Conservation (phyloP, 2,888 invertebrate genomes). For the Hyposoter dolosus region DNA sequence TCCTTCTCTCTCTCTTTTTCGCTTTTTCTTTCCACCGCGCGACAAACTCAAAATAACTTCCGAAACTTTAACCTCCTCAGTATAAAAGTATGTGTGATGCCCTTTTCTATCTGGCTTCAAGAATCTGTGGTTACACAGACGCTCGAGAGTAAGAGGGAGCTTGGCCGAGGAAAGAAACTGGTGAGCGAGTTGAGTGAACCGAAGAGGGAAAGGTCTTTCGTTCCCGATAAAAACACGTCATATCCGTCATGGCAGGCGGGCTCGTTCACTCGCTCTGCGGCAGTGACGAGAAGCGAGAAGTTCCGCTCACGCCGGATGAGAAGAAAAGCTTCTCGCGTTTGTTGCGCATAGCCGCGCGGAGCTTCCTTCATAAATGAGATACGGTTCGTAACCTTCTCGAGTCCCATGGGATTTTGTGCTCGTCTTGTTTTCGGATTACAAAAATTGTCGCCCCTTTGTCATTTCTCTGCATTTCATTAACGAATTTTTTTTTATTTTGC, state of each 20-base stretch:
- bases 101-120: conserved; percentile 79
- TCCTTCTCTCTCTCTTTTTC: not conserved
- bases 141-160: not conserved
- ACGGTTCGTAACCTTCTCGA: conserved; percentile 42
- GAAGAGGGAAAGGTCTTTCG: conserved; percentile 54
- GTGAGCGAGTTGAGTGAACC: conserved; percentile 38
- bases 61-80: conserved; percentile 81
- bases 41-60: conserved; percentile 82
- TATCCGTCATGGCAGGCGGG: conserved; percentile 76
- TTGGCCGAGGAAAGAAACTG: conserved; percentile 49
- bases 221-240: conserved; percentile 79
- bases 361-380: conserved; percentile 51
- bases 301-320: conserved; percentile 60
- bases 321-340: conserved; percentile 54
- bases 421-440: conserved; percentile 20
- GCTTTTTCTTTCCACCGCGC: conserved; percentile 45
- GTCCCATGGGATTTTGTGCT: not conserved
- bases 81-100: conserved; percentile 78
- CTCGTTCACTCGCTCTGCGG: conserved; percentile 51
- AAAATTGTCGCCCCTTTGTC: not conserved
- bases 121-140: conserved; percentile 72
- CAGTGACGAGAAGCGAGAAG: conserved; percentile 66
- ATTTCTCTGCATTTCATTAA: not conserved
- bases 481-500: not conserved
- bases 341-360: conserved; percentile 29